These are phyloP conservation scores for Aselliscus stoliczkanus DNA, from an alignment of 2,797 vertebrate species.

Conservation along the genomic window DNA sequence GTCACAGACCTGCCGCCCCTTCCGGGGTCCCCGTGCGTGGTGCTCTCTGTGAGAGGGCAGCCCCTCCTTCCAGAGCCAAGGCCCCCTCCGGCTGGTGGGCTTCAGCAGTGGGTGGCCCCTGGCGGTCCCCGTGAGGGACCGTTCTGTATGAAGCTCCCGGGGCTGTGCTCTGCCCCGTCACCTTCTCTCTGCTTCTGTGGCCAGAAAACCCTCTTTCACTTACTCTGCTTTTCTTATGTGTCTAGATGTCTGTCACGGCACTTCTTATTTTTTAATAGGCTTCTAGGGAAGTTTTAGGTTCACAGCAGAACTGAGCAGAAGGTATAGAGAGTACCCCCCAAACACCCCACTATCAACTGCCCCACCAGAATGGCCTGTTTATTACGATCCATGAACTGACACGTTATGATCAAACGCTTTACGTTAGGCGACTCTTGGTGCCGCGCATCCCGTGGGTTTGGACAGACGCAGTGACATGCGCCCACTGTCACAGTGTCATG, in stretches of 20 bases:
- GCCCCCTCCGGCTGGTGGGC: neutral
- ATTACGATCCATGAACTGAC: neutral
- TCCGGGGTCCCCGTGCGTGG: accelerated
- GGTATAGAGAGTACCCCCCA: too few species aligned
- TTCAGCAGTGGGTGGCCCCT: neutral
- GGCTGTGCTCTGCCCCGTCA: too few species aligned
- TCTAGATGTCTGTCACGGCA: neutral
- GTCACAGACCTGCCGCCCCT: too few species aligned
- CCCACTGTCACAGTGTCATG: too few species aligned
- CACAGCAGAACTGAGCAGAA: neutral
- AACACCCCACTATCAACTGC: too few species aligned
- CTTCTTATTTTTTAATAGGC: neutral
- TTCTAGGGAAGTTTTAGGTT: neutral
- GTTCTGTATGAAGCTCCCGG: too few species aligned
- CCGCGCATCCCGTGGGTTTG: neutral
- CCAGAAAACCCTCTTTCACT: neutral
- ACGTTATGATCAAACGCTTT: accelerated
- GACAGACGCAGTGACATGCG: neutral
- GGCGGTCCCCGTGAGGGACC: neutral
- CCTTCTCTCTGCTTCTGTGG: neutral
- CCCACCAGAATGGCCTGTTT: too few species aligned
- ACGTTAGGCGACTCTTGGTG: neutral
- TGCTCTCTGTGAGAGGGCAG: neutral
- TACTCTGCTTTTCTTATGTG: neutral
- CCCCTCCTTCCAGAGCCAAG: neutral